Evolutionary conservation across 2,113 vertebrate species (phyloP), one percentile per base, ranked within the genome.

Genomic region (Hiodon tergisus): DNA sequence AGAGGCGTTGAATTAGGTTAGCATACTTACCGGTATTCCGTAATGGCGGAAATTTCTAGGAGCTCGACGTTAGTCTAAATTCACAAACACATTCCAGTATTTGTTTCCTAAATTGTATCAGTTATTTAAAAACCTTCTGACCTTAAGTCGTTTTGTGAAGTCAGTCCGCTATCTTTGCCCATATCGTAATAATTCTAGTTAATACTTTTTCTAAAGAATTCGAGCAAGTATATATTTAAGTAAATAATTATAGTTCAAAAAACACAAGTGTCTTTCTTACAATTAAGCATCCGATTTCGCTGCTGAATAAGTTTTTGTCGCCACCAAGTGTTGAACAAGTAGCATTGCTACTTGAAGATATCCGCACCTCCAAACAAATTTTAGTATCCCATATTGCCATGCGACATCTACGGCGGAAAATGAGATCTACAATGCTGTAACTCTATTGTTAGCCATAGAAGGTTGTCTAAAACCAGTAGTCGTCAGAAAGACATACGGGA

Each of bases 11-110:
- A 77, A 61, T 71, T 71, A 69, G 48, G 61, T 53, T n/a, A 63
- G 52, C 13, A 47, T 50, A 3, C 3, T 48, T 9, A n/a, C 53
- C 17, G 72, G 31, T 31, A 31, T 54, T 75, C 60, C 14, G 7
- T 50, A 16, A 10, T 47, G 13, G 51, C 86, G 85, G 85, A 88
- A 87, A 81, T 84, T 89, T 88, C 86, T 86, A 87, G 72, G 6
- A 55, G 53, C 8, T 52, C 78, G 61, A 31, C 68, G 50, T 74
- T 46, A 11, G 73, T 59, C 65, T 14, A 7, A 14, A 4, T n/a
- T 55, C 76, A 82, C 60, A 1, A 3, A 4, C 50, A 72, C 84
- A 77, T 85, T 83, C 17, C 63, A 17, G 31, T 7, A 17, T 31
- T 66, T 31, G 31, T 31, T 31, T 31, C 31, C 31, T 31, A 31